Evolutionary conservation across 2,113 vertebrate species (phyloP).

Genomic region (Xenus cinereus): DNA sequence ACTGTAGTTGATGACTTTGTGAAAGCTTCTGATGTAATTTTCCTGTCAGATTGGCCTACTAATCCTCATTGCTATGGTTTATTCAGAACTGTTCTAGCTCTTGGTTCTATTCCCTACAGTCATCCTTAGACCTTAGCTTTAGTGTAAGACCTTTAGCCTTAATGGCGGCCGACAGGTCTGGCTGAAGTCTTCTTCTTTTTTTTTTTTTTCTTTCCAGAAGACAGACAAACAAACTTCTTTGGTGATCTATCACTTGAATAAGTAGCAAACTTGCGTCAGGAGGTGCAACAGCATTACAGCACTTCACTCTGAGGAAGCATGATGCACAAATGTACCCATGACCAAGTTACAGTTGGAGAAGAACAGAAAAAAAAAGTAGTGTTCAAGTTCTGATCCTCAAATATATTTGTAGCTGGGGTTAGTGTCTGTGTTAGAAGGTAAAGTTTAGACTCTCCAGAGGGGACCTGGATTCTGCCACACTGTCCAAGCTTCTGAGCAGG

Average conservation of each 20-base stretch:
- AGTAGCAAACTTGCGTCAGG: neutral
- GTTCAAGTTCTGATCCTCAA: neutral
- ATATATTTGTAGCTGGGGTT: neutral
- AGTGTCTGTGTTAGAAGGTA: neutral
- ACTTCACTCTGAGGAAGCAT: neutral
- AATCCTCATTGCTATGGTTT: neutral
- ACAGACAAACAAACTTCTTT: neutral
- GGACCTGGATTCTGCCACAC: neutral
- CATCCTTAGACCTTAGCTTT: neutral
- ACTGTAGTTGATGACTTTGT: neutral
- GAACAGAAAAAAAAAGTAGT: neutral
- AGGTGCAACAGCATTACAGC: neutral
- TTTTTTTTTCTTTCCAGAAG: neutral
- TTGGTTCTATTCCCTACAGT: neutral
- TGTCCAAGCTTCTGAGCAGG: neutral
- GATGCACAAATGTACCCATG: neutral
- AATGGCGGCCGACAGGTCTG: neutral
- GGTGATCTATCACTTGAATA: neutral
- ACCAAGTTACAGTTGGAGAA: neutral
- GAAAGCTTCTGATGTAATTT: neutral
- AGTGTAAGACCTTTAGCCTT: neutral
- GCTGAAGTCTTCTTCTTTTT: neutral
- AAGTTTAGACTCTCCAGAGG: neutral
- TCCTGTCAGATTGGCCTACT: neutral
- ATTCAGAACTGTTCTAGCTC: neutral